phyloP scores from a whole-genome alignment of 2,888 invertebrate species.

The Hecatera dysodea region DNA sequence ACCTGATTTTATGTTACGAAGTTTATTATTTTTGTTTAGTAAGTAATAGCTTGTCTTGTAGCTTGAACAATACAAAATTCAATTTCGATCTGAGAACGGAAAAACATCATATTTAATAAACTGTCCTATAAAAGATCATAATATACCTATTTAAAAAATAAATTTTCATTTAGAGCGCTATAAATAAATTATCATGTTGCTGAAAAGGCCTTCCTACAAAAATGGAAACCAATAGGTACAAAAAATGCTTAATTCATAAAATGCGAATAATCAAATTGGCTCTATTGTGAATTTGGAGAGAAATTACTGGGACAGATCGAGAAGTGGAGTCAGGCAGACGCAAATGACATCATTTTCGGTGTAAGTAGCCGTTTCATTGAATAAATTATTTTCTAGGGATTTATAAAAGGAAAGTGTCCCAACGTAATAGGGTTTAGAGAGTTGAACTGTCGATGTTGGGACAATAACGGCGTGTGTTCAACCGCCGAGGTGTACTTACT shows the following conservation, averaged over 20 bases:
- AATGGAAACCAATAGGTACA: constrained; percentile 54
- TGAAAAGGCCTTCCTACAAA: constrained; percentile 26
- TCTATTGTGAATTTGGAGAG: constrained; percentile 63
- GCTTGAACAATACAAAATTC: constrained; percentile 16
- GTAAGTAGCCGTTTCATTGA: constrained; percentile 67
- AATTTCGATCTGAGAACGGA: constrained; percentile 19
- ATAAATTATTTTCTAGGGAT: constrained; percentile 74
- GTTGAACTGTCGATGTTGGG: constrained; percentile 52
- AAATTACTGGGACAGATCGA: constrained; percentile 60
- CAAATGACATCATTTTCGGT: constrained; percentile 70
- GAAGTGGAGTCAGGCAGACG: constrained; percentile 62
- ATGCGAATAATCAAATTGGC: constrained; percentile 59
- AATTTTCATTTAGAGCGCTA: constrained; percentile 25
- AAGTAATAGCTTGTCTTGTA: constrained; percentile 7
- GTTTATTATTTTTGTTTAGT: constrained; percentile 36
- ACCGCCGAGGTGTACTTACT: constrained; percentile 31
- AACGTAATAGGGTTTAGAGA: constrained; percentile 59
- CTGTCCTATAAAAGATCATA: constrained; percentile 1
- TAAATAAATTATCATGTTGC: constrained; percentile 33
- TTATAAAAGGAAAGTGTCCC: constrained; percentile 68
- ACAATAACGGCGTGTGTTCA: constrained; percentile 47
- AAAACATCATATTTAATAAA: constrained; percentile 18
- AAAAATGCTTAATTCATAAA: constrained; percentile 58
- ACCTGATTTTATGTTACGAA: constrained; percentile 32
- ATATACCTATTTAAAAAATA: constrained; percentile 31